A percentile compares a stretch with the other conserved stretches of the same genome.
Evolutionary conservation across 2,888 invertebrate species (phyloP).

Genomic region (Agriopis marginaria): DNA sequence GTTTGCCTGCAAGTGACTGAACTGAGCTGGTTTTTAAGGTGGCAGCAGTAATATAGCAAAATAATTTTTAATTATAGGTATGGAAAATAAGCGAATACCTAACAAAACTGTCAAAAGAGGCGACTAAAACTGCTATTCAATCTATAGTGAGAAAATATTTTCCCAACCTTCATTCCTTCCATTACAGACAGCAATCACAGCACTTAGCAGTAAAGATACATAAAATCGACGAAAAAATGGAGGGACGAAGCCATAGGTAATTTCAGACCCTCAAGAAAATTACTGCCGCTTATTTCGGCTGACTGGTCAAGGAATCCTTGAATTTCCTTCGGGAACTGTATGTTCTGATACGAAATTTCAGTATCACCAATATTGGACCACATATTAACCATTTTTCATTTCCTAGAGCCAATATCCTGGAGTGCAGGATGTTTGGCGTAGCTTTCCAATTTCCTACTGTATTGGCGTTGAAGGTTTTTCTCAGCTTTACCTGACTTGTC

Average conservation of each 20-base stretch:
- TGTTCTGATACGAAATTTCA: constrained; percentile 39
- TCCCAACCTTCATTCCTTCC: not conserved
- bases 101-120: not conserved
- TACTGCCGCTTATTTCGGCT: constrained; percentile 45
- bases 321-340: constrained; percentile 38
- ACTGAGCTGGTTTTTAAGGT: no score
- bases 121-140: not conserved
- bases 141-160: constrained; percentile 4
- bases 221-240: constrained; percentile 30
- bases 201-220: constrained; percentile 26
- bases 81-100: not conserved
- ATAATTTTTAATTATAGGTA: not conserved
- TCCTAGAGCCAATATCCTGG: constrained; percentile 74
- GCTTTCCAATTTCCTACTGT: constrained; percentile 75
- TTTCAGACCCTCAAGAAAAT: constrained; percentile 45
- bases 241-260: constrained; percentile 34
- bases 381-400: constrained; percentile 68
- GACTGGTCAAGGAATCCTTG: constrained; percentile 44
- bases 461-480: constrained; percentile 61
- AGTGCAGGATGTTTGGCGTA: constrained; percentile 72
- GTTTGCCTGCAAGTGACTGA: no score
- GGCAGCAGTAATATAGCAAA: no score
- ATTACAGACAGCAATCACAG: constrained; percentile 20
- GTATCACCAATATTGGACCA: constrained; percentile 45
- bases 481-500: constrained; percentile 50